A percentile compares a stretch with the other conserved stretches of the same genome.
phyloP scores from a whole-genome alignment of 1,140 invertebrate genomes.

The Aphis craccivora region DNA sequence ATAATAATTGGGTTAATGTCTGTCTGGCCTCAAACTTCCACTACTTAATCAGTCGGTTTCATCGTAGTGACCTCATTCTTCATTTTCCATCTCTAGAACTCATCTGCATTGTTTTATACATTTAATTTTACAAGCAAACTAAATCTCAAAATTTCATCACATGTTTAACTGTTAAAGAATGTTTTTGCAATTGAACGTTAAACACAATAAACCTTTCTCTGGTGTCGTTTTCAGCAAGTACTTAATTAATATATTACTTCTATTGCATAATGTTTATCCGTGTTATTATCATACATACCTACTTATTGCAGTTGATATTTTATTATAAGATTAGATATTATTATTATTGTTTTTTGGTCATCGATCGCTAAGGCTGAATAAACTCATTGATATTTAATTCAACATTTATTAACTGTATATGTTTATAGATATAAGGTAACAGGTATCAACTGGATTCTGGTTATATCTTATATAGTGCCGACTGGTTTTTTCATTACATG shows the following conservation, averaged over 20 bases:
- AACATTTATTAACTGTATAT: not conserved
- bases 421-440: not conserved
- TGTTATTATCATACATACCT: not conserved
- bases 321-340: not conserved
- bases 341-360: conserved; percentile 17
- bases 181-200: not conserved
- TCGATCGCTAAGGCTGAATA: not conserved
- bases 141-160: conserved; percentile 20
- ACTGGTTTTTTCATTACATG: not conserved
- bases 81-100: conserved; percentile 40
- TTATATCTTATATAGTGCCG: not conserved
- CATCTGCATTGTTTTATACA: conserved; percentile 30
- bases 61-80: conserved; percentile 33
- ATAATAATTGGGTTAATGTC: conserved; percentile 39
- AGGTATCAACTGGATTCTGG: not conserved
- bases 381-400: not conserved
- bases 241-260: conserved; percentile 11
- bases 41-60: conserved; percentile 8
- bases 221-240: not conserved
- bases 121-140: conserved; percentile 29
- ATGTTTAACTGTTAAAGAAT: conserved; percentile 8
- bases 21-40: conserved; percentile 27
- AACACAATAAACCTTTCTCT: conserved; percentile 47
- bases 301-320: not conserved
- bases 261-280: not conserved